Conservation (phyloP, 2,113 vertebrate species). For the Chaenogobius annularis region DNA sequence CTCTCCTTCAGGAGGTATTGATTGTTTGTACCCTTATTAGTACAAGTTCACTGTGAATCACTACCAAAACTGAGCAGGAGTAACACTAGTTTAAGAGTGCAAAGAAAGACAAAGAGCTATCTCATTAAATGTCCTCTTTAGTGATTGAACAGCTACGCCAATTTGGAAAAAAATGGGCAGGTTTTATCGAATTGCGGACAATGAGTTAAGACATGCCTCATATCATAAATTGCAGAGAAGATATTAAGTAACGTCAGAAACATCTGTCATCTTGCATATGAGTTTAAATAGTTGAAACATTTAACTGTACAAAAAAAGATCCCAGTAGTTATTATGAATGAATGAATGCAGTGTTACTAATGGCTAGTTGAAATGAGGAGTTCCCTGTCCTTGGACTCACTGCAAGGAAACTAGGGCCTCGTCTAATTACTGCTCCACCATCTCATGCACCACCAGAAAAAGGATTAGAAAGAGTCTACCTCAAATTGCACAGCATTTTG, state of each 20-base stretch:
- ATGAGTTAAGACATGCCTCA: neutral
- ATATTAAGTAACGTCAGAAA: constrained; percentile 39
- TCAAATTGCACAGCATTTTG: constrained; percentile 2
- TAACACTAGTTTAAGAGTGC: neutral
- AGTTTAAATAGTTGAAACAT: constrained; percentile 16
- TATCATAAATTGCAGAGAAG: constrained; percentile 15
- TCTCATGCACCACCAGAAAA: constrained; percentile 13
- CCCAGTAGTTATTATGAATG: constrained; percentile 21
- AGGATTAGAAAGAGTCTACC: constrained; percentile 18
- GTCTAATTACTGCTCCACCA: constrained; percentile 25
- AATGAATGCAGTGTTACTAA: constrained; percentile 39
- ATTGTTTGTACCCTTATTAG: constrained; percentile 41
- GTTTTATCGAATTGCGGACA: constrained; percentile 49
- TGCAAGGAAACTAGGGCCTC: constrained; percentile 21
- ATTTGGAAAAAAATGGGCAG: neutral
- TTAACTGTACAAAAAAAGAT: constrained; percentile 21
- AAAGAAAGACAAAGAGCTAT: neutral
- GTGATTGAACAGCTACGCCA: too few relatives aligned
- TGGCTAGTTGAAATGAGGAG: constrained; percentile 45
- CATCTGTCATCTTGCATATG: constrained; percentile 12
- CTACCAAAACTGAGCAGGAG: constrained; percentile 12
- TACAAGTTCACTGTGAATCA: constrained; percentile 40
- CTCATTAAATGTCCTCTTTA: too few relatives aligned
- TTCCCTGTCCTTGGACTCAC: constrained; percentile 49
- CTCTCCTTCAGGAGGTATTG: constrained; percentile 48